These are phyloP conservation scores for Andrena dorsata DNA, from an alignment of 2,888 invertebrate species.

Conservation along the genomic window DNA sequence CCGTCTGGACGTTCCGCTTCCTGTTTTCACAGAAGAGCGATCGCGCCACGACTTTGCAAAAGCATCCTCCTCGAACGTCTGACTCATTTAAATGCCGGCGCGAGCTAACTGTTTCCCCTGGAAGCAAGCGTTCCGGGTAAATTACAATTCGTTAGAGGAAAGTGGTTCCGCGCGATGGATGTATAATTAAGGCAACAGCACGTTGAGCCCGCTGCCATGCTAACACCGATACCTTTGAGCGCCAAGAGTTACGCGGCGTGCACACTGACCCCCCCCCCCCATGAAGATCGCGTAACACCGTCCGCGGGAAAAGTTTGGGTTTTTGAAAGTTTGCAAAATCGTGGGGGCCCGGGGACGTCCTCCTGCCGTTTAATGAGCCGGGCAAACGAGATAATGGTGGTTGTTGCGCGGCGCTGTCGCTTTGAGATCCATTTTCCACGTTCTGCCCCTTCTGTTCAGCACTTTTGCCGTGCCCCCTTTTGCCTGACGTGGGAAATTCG, in stretches of 20 bases:
- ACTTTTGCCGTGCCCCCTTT: not conserved
- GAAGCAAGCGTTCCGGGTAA: constrained; percentile 59
- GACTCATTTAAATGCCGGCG: constrained; percentile 49
- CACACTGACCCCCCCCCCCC: not conserved
- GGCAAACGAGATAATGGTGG: constrained; percentile 1
- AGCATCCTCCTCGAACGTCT: constrained; percentile 7
- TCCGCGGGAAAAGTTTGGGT: constrained; percentile 14
- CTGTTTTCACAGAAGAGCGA: constrained; percentile 17
- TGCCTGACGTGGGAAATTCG: not conserved
- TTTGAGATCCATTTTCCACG: not conserved
- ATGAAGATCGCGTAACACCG: constrained; percentile 13
- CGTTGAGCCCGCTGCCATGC: constrained; percentile 20
- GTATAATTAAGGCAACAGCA: constrained; percentile 73
- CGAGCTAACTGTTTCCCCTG: constrained; percentile 65
- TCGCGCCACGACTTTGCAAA: constrained; percentile 16
- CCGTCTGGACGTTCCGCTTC: not conserved
- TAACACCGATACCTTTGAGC: constrained; percentile 27
- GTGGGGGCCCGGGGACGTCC: not conserved
- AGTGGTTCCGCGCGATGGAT: constrained; percentile 72
- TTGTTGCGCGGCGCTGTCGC: not conserved
- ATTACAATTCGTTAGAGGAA: constrained; percentile 73
- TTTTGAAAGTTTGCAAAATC: constrained; percentile 15
- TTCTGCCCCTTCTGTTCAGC: not conserved
- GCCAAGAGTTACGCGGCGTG: constrained; percentile 37
- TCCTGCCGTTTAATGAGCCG: not conserved